These are phyloP conservation scores for Sparus aurata DNA, from an alignment of 2,797 vertebrate species.

Conservation along the genomic window DNA sequence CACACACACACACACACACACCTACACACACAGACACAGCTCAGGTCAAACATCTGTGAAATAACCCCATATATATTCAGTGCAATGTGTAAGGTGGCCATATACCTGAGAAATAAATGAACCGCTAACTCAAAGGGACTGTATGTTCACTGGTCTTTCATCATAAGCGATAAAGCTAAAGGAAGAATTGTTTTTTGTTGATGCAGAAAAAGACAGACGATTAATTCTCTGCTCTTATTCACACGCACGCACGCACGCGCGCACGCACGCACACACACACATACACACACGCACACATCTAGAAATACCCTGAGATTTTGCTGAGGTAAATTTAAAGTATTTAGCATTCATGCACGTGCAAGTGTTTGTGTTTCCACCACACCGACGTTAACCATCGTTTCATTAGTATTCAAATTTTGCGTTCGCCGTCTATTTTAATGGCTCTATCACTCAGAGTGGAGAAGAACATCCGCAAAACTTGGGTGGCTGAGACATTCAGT, in stretches of 20 bases:
- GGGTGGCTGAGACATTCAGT: conserved; percentile 43
- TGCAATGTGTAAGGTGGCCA: conserved; percentile 31
- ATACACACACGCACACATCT: neutral
- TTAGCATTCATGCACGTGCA: conserved; percentile 1
- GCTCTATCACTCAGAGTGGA: conserved; percentile 42
- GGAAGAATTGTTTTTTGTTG: conserved; percentile 47
- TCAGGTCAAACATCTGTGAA: conserved; percentile 47
- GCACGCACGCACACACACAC: neutral
- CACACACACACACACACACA: conserved; percentile 2
- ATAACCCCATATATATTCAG: conserved; percentile 47
- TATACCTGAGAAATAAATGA: conserved; percentile 59
- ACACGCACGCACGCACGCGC: neutral
- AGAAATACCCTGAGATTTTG: neutral
- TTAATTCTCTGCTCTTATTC: conserved; percentile 40
- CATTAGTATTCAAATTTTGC: conserved; percentile 42
- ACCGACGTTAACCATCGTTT: conserved; percentile 26
- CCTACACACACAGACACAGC: conserved; percentile 12
- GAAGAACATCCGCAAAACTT: conserved; percentile 42
- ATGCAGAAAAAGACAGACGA: conserved; percentile 41
- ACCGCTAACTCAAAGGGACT: conserved; percentile 37
- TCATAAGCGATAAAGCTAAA: conserved; percentile 57
- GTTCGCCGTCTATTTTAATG: conserved; percentile 51
- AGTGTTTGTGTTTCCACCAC: conserved; percentile 25
- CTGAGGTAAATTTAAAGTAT: conserved; percentile 23
- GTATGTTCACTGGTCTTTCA: conserved; percentile 52